Base-by-base conservation (phyloP, 2,888 invertebrate genomes). In the Galerucella pusilla region DNA sequence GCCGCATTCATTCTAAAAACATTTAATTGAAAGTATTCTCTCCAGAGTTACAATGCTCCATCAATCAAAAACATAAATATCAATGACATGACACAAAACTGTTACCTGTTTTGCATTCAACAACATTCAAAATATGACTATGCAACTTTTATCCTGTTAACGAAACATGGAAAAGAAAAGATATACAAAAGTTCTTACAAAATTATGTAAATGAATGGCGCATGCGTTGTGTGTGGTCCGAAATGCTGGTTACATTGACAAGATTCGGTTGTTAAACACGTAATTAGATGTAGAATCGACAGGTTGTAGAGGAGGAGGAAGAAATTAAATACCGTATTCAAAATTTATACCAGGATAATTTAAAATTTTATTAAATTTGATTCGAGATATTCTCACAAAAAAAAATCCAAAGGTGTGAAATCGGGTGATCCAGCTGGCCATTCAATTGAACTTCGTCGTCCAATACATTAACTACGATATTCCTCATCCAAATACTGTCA, bases 141-240 rank as follows among this genome's bases (percentile, higher is more conserved):
- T 52, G 75, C 75, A 75, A 35, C 45, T 77, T 75, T 4, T 52
- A 20, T 28, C 12, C 73, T 28, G 59, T 59, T 46, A 46, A 71
- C 64, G 42, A 54, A 72, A 66, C 46, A 46, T 66, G 57, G 45
- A 66, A 57, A 12, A 52, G 46, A 75, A 74, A 67, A 71, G 60
- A 68, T 72, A 28, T 60, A 61, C 54, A 49, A 64, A 64, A 64
- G 61, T 61, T 46, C 46, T 14, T 65, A 65, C 66, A 60, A 78
- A 78, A 76, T 79, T 82, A 83, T 83, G 82, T 73, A 81, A 83
- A 83, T 82, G 78, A 80, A 77, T 75, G 79, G 79, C 78, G 81
- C 80, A 80, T 78, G 80, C 81, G 81, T 79, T 78, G 70, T 82
- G 82, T 83, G 83, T 82, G 84, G 83, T 82, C 83, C 75, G 52